Evolutionary conservation across 2,113 vertebrate genomes (phyloP), one percentile per base, ranked within the genome.

Genomic region (Zootoca vivipara): DNA sequence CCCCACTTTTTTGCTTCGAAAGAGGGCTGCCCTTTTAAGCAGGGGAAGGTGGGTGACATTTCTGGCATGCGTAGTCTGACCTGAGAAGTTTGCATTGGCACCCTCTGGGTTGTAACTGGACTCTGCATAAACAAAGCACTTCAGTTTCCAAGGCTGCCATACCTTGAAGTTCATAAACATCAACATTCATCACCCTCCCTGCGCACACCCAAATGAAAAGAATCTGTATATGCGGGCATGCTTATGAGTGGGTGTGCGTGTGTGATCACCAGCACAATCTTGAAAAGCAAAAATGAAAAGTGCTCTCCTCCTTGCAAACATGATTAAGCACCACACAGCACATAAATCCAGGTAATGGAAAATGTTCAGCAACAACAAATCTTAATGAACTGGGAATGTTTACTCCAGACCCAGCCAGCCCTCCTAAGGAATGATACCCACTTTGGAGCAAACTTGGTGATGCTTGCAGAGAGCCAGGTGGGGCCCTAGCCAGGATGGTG

Each of bases 61-160:
- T 94, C 96, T 96, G 95, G 85, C 73, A 26, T 88, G 82, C n/a
- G 86, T 69, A n/a, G 40, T 85, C 89, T 82, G 62, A 65, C 52
- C 35, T 65, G 70, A 93, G 86, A 92, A 96, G 93, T 95, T 96
- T 96, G 90, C 89, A 7, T 93, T 96, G 92, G 91, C 94, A 96
- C 86, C 64, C 64, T 93, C 89, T 90, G 90, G 91, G 74, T 88
- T 94, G 84, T 95, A 93, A 92, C 89, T 93, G 87, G 82, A 91
- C 91, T 95, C 94, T 95, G 87, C 86, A 93, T 95, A 95, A 96
- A 95, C 88, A 95, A 92, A 94, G 92, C 91, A 62, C 85, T 94
- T 93, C 91, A 89, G 62, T 94, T 94, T 90, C 83, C 88, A 92
- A 91, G 73, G 46, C 82, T 90, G 91, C 90, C 93, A 95, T 95